These are phyloP conservation scores for Drosophila nebulosa DNA, from an alignment of 1,140 invertebrate species.

Conservation along the genomic window DNA sequence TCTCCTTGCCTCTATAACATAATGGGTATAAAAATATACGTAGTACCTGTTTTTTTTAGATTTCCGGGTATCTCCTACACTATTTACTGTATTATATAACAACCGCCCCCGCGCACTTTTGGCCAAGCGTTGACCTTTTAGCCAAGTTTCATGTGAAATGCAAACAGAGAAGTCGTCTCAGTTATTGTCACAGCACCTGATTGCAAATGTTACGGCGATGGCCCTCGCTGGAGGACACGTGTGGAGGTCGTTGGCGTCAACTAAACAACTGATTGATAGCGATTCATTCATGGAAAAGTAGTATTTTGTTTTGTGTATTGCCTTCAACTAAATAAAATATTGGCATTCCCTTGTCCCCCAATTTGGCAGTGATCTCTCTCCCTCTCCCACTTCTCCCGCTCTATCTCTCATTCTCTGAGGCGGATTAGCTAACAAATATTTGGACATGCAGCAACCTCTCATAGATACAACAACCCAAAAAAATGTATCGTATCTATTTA, in stretches of 20 bases:
- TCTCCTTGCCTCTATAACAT: too few species aligned
- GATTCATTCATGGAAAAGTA: constrained; percentile 35
- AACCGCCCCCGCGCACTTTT: not conserved
- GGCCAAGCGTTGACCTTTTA: not conserved
- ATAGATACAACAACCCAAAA: not conserved
- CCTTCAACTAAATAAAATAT: not conserved
- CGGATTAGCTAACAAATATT: constrained; percentile 1
- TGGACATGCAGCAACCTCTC: not conserved
- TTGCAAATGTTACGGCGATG: not conserved
- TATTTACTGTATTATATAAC: not conserved
- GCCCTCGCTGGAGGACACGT: constrained; percentile 1
- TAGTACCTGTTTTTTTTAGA: too few species aligned
- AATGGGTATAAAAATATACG: too few species aligned
- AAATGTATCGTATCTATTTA: not conserved
- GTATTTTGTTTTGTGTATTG: not conserved
- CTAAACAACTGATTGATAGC: constrained; percentile 2
- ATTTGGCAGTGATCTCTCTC: not conserved
- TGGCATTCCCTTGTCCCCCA: not conserved
- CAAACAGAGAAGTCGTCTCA: not conserved
- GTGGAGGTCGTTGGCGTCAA: not conserved
- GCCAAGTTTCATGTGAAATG: not conserved
- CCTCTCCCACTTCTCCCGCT: not conserved
- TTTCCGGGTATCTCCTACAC: not conserved
- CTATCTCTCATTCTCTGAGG: not conserved
- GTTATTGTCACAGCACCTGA: not conserved